Evolutionary conservation across 1,140 invertebrate species (phyloP).

Genomic region (Leptinotarsa defecta): DNA sequence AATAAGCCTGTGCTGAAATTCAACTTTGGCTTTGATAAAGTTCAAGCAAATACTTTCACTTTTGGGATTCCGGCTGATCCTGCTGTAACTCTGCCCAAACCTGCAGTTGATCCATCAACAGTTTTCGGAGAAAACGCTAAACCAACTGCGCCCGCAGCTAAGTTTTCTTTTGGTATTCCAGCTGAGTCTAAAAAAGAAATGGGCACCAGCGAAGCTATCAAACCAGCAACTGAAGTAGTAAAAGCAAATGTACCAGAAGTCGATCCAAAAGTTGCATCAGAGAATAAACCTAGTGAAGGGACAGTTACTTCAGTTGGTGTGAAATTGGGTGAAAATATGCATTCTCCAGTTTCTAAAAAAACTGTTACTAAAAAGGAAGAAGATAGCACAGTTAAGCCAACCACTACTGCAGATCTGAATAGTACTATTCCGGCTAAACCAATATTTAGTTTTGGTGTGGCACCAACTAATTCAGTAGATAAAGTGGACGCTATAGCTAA

Average conservation of each 20-base stretch:
- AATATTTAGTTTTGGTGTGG: conserved; percentile 7
- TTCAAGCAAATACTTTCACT: conserved; percentile 37
- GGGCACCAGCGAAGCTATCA: conserved; percentile 10
- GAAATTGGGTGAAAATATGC: conserved; percentile 13
- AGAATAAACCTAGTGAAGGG: conserved; percentile 16
- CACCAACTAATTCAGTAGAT: not conserved
- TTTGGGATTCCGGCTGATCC: conserved; percentile 40
- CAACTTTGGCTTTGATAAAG: conserved; percentile 59
- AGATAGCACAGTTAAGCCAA: not conserved
- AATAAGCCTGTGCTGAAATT: conserved; percentile 40
- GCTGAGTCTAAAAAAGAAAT: not conserved
- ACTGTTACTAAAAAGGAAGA: not conserved
- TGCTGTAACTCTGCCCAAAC: not conserved
- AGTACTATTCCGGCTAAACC: not conserved
- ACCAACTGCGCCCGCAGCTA: not conserved
- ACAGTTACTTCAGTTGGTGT: conserved; percentile 7
- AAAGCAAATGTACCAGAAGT: not conserved
- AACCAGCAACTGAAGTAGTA: conserved; percentile 4
- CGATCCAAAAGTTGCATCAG: conserved; percentile 12
- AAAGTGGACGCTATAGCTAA: not conserved
- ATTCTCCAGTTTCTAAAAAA: not conserved
- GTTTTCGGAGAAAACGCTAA: not conserved
- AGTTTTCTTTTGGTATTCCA: conserved; percentile 35
- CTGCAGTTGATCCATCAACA: not conserved
- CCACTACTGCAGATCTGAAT: not conserved